A percentile compares a stretch with the other conserved stretches of the same genome.
phyloP scores from a whole-genome alignment of 1,140 invertebrate species.

The Paraescarpia echinospica region DNA sequence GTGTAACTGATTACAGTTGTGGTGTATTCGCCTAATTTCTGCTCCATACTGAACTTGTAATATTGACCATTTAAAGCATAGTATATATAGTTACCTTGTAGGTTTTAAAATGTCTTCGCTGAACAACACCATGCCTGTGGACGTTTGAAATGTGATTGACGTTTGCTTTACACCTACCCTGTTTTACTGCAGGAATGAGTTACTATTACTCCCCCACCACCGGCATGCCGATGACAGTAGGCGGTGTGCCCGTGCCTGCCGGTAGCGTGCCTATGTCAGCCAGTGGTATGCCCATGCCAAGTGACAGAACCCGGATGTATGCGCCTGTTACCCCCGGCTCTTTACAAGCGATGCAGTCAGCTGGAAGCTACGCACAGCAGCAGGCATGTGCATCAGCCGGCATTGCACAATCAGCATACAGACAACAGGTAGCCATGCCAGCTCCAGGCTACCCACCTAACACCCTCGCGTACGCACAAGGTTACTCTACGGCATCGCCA shows the following conservation, averaged over 20 bases:
- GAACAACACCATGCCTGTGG: too few species aligned
- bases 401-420: background rate
- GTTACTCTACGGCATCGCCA: background rate
- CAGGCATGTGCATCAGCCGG: background rate
- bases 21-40: too few species aligned
- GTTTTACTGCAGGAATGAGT: background rate
- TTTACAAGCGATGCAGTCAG: background rate
- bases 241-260: background rate
- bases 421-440: background rate
- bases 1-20: too few species aligned
- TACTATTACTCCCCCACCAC: background rate
- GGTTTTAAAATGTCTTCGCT: too few species aligned
- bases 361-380: constrained; percentile 3
- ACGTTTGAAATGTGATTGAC: background rate
- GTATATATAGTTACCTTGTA: too few species aligned
- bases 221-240: background rate
- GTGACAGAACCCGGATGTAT: background rate
- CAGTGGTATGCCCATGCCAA: background rate
- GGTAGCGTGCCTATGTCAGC: background rate
- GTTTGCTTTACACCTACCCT: background rate
- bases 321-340: background rate
- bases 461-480: background rate
- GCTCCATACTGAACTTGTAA: too few species aligned
- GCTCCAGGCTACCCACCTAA: background rate
- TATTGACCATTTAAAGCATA: too few species aligned